These are phyloP conservation scores for Vulpes vulpes DNA, from an alignment of 2,113 vertebrate species.

Conservation along the genomic window DNA sequence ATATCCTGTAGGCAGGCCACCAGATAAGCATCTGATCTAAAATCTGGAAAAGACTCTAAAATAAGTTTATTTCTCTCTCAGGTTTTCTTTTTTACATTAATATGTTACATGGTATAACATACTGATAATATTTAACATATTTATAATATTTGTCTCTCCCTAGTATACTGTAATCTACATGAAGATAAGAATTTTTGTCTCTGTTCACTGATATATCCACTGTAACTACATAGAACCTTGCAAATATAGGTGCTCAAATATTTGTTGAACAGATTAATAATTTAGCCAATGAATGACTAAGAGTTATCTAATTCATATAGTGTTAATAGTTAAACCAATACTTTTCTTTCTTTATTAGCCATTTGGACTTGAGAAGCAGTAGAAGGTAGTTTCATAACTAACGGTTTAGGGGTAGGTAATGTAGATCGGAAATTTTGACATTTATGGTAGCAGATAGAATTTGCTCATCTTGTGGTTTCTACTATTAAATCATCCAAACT, in stretches of 20 bases:
- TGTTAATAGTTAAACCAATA: not conserved
- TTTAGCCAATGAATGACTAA: not conserved
- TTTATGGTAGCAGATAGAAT: constrained; percentile 43
- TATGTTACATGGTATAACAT: not conserved
- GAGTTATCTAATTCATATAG: not conserved
- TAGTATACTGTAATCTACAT: not conserved
- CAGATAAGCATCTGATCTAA: not conserved
- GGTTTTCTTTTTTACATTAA: not conserved
- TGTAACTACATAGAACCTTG: not conserved
- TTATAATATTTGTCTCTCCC: not conserved
- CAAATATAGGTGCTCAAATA: not conserved
- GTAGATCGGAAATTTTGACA: constrained; percentile 35
- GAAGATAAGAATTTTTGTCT: not conserved
- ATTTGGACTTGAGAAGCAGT: not conserved
- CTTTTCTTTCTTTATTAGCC: not conserved
- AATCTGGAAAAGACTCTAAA: constrained; percentile 20
- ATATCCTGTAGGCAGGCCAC: not conserved
- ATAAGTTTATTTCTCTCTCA: not conserved
- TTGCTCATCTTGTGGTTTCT: constrained; percentile 37
- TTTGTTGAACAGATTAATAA: not conserved
- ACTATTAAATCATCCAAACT: constrained; percentile 26
- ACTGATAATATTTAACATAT: not conserved
- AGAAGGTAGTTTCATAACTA: not conserved
- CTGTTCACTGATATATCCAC: not conserved
- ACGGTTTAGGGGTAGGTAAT: not conserved